phyloP scores from a whole-genome alignment of 2,888 invertebrate species.

The Coronaproctus castanopsis region DNA sequence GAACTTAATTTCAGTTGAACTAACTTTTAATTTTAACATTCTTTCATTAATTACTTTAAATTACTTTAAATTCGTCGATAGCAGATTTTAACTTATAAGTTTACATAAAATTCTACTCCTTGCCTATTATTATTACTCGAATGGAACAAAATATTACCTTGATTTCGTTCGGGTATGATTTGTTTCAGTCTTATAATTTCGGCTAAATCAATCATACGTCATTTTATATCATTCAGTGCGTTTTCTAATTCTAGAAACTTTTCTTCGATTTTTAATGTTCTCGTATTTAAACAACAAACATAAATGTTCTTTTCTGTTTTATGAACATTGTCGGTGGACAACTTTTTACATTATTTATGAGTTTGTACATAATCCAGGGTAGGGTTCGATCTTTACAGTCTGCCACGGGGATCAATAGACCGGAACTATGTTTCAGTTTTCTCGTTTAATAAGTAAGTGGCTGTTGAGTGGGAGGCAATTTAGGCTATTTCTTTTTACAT shows the following conservation, averaged over 20 bases:
- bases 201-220: not conserved
- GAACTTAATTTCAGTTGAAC: too few species aligned
- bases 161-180: not conserved
- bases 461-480: too few species aligned
- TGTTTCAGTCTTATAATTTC: not conserved
- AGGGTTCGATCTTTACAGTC: not conserved
- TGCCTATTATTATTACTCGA: not conserved
- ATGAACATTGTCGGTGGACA: too few species aligned
- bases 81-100: not conserved
- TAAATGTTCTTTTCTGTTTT: not conserved
- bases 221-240: not conserved
- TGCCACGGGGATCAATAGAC: not conserved
- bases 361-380: not conserved
- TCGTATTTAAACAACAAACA: not conserved
- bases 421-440: too few species aligned
- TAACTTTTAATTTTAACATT: too few species aligned
- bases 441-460: too few species aligned
- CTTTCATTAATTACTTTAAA: not conserved
- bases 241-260: not conserved
- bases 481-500: not conserved
- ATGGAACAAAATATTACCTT: not conserved
- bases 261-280: not conserved
- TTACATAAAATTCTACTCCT: not conserved
- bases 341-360: not conserved
- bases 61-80: not conserved